Evolutionary conservation across 2,888 invertebrate genomes (phyloP).

Genomic region (Eilema depressum): DNA sequence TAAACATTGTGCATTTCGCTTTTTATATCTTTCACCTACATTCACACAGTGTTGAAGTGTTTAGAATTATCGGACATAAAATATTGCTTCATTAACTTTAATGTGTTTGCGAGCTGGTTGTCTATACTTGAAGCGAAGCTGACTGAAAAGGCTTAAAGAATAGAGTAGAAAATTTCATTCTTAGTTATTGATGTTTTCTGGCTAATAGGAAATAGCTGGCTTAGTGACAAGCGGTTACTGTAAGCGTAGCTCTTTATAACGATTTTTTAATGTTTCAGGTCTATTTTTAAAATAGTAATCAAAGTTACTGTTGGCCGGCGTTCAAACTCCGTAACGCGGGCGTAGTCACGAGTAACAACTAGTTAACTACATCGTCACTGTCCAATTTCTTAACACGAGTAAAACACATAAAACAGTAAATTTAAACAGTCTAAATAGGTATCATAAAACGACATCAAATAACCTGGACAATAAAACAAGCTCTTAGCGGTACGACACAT

Average conservation of each 20-base stretch:
- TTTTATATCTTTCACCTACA: not conserved
- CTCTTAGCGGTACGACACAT: constrained; percentile 22
- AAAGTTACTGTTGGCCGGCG: too few species aligned
- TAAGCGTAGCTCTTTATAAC: too few species aligned
- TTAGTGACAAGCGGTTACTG: too few species aligned
- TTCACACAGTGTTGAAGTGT: not conserved
- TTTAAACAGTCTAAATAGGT: constrained; percentile 18
- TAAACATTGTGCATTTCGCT: not conserved
- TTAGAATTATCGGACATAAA: not conserved
- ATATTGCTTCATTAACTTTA: not conserved
- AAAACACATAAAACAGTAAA: not conserved
- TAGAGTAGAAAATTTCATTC: not conserved
- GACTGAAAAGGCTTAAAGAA: not conserved
- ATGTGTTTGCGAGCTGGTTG: not conserved
- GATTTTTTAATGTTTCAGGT: too few species aligned
- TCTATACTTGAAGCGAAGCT: too few species aligned
- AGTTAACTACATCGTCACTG: too few species aligned
- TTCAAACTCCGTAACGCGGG: too few species aligned
- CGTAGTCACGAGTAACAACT: too few species aligned
- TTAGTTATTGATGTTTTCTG: not conserved
- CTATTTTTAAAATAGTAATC: too few species aligned
- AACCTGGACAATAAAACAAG: constrained; percentile 31
- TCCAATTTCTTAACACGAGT: not conserved
- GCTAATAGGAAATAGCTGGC: too few species aligned
- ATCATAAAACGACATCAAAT: constrained; percentile 32